Evolutionary conservation across 2,797 vertebrate species (phyloP).

Genomic region (Myiotriccus ornatus): DNA sequence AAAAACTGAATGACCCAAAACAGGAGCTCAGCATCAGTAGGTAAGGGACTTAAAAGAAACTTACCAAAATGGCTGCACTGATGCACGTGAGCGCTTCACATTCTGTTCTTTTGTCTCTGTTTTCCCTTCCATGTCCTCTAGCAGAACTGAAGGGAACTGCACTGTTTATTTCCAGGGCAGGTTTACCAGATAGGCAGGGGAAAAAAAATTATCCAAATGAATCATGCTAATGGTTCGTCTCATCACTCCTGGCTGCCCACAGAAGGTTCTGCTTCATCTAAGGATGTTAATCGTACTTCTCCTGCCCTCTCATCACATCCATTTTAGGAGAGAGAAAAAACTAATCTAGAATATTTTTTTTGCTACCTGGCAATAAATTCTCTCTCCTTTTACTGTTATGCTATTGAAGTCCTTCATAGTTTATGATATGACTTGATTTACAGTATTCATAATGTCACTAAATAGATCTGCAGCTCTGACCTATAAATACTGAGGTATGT

Average conservation of each 20-base stretch:
- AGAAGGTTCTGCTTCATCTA: neutral
- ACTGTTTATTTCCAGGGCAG: neutral
- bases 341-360: neutral
- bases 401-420: neutral
- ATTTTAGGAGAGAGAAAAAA: neutral
- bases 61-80: neutral
- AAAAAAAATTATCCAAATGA: neutral
- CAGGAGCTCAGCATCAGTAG: neutral
- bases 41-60: neutral
- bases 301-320: neutral
- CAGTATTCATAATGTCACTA: conserved; percentile 18
- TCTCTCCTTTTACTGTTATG: neutral
- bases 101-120: neutral
- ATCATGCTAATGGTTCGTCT: neutral
- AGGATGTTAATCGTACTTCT: neutral
- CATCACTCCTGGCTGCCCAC: neutral
- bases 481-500: conserved; percentile 19
- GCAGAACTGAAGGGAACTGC: neutral
- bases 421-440: conserved; percentile 31
- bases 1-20: neutral
- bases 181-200: neutral
- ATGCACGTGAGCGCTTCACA: rapidly evolving
- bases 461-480: conserved; percentile 3
- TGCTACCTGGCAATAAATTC: conserved; percentile 1
- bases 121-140: neutral